Evolutionary conservation across 2,797 vertebrate genomes (phyloP).

Genomic region (Gambusia yucatana): DNA sequence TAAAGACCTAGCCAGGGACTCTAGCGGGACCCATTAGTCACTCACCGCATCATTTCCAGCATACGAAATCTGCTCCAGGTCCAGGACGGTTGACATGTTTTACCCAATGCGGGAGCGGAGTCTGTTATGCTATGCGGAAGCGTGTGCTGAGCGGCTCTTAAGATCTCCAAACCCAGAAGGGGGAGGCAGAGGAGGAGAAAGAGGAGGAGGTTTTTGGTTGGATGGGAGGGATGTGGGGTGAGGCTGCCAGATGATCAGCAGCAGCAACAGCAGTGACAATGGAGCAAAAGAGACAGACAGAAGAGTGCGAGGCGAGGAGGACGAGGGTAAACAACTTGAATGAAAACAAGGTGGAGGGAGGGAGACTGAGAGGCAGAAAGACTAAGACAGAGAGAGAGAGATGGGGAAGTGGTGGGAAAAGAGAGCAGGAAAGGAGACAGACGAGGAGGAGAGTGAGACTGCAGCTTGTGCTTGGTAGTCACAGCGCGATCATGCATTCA

Average conservation of each 20-base stretch:
- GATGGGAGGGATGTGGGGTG: slow-evolving; percentile 66
- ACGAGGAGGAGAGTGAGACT: slow-evolving; percentile 77
- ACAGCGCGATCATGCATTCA: slow-evolving; percentile 71
- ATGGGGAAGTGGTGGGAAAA: slow-evolving; percentile 62
- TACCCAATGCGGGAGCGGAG: slow-evolving; percentile 73
- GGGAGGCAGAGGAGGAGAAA: slow-evolving; percentile 56
- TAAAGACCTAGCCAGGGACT: slow-evolving; percentile 57
- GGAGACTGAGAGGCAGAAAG: slow-evolving; percentile 53
- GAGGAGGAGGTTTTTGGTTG: slow-evolving; percentile 49
- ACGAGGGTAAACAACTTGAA: slow-evolving; percentile 70
- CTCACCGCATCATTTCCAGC: slow-evolving; percentile 84
- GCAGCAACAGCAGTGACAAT: slow-evolving; percentile 24
- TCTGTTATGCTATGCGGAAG: slow-evolving; percentile 71
- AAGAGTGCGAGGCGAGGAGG: slow-evolving; percentile 43
- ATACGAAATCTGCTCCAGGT: slow-evolving; percentile 84
- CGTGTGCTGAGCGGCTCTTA: slow-evolving; percentile 71
- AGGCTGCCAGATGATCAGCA: slow-evolving; percentile 49
- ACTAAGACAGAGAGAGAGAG: slow-evolving; percentile 18
- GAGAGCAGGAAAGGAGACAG: slow-evolving; percentile 58
- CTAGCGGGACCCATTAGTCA: slow-evolving; percentile 62
- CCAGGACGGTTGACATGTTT: slow-evolving; percentile 85
- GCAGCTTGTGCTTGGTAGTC: slow-evolving; percentile 80
- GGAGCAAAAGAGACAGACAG: slow-evolving; percentile 50
- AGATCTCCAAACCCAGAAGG: slow-evolving; percentile 68
- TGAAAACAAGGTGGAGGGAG: slow-evolving; percentile 36